These are phyloP conservation scores for Bombylius major DNA, from an alignment of 2,888 invertebrate genomes.

Conservation along the genomic window DNA sequence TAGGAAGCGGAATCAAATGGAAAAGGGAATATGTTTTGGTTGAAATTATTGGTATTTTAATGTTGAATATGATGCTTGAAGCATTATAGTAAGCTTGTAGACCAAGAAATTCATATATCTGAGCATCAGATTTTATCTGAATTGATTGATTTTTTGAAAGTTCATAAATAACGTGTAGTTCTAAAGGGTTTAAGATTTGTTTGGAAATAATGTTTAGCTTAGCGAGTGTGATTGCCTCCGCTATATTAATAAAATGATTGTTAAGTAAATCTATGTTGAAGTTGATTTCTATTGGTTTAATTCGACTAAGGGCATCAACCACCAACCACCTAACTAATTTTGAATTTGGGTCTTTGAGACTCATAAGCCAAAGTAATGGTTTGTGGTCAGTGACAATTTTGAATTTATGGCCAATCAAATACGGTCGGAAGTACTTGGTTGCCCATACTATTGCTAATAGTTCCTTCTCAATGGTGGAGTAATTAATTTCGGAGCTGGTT, in stretches of 20 bases:
- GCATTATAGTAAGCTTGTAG: neutral
- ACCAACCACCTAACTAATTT: too few species aligned
- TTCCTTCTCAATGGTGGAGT: conserved; percentile 25
- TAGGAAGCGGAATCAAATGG: neutral
- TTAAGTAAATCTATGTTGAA: conserved; percentile 9
- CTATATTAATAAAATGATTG: conserved; percentile 9
- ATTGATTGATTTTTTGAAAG: neutral
- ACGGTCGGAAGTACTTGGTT: too few species aligned
- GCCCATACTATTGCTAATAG: conserved; percentile 5
- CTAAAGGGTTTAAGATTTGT: conserved; percentile 8
- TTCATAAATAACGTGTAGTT: conserved; percentile 5
- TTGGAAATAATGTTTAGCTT: conserved; percentile 11
- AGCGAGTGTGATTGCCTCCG: conserved; percentile 10
- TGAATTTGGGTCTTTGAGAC: too few species aligned
- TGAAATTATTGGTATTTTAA: neutral
- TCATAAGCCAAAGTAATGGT: too few species aligned
- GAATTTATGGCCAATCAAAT: too few species aligned
- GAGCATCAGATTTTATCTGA: neutral
- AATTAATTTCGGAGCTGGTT: conserved; percentile 15
- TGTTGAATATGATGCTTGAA: neutral
- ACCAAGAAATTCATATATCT: neutral
- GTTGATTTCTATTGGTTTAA: neutral
- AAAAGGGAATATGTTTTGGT: neutral
- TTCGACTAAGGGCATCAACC: conserved; percentile 6
- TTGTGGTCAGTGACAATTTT: too few species aligned